Percentiles rank a stretch among this genome's conserved stretches.
Evolutionary conservation across 2,113 vertebrate species (phyloP).

Genomic region (Lanius collurio): DNA sequence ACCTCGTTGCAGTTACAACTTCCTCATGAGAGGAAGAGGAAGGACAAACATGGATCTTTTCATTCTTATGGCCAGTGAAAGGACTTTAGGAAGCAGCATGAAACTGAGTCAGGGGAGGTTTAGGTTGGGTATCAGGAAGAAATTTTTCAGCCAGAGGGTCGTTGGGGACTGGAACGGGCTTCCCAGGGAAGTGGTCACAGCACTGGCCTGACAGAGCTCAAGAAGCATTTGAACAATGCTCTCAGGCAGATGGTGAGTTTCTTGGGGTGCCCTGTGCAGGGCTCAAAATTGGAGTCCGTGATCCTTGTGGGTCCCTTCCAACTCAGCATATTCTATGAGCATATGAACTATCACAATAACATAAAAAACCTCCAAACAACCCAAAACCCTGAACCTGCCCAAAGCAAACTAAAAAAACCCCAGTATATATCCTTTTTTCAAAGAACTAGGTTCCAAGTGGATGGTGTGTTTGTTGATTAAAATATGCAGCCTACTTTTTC

Average conservation of each 20-base stretch:
- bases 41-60: neutral
- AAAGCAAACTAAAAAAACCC: neutral
- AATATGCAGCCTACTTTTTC: neutral
- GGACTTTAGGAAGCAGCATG: neutral
- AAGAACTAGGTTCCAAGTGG: neutral
- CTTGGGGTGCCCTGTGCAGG: neutral
- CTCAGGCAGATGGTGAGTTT: neutral
- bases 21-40: accelerated
- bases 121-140: neutral
- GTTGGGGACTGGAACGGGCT: neutral
- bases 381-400: neutral
- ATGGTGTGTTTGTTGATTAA: neutral
- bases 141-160: neutral
- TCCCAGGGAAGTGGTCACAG: neutral
- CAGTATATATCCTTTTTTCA: neutral
- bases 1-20: neutral
- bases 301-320: neutral
- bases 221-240: neutral
- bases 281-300: neutral
- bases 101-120: neutral
- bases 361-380: neutral
- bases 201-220: neutral
- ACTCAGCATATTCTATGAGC: neutral
- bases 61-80: neutral
- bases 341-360: neutral